Percentiles rank a stretch among this genome's conserved stretches.
Conservation (phyloP, 2,888 invertebrate species). For the Tenthredo mesomela region DNA sequence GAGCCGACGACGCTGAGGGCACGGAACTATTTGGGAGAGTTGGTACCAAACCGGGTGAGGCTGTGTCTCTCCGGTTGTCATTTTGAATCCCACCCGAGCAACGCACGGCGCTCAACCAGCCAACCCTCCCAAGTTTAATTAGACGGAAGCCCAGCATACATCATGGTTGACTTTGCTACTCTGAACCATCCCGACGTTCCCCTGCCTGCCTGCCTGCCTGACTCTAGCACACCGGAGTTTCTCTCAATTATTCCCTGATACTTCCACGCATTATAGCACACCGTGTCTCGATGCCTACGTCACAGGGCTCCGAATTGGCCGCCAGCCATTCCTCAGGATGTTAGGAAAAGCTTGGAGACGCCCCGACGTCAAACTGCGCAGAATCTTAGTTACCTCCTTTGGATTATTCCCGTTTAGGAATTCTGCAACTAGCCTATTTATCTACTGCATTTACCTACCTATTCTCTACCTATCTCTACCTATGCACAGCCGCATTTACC, state of each 20-base stretch:
- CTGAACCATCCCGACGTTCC: conserved; percentile 56
- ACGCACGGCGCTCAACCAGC: conserved; percentile 61
- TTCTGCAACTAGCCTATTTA: background rate
- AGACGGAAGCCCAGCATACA: conserved; percentile 71
- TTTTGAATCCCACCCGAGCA: conserved; percentile 56
- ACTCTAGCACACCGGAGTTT: conserved; percentile 23
- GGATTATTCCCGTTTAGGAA: conserved; percentile 9
- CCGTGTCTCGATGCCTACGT: conserved; percentile 8
- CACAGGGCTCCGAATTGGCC: conserved; percentile 13
- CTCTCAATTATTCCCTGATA: conserved; percentile 51
- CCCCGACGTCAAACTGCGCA: conserved; percentile 24
- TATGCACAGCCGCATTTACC: background rate
- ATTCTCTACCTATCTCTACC: too few species aligned
- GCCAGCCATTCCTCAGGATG: conserved; percentile 39
- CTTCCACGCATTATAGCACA: conserved; percentile 14
- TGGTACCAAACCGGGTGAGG: conserved; percentile 15
- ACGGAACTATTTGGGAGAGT: conserved; percentile 47
- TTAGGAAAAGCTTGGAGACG: background rate
- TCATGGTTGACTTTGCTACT: conserved; percentile 68
- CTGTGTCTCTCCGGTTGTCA: conserved; percentile 50
- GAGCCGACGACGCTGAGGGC: conserved; percentile 4
- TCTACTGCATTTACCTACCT: background rate
- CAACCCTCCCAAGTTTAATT: conserved; percentile 71
- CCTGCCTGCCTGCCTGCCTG: background rate
- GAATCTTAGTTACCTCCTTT: conserved; percentile 15